Evolutionary conservation across 2,888 invertebrate species (phyloP).

Genomic region (Tetragonula carbonaria): DNA sequence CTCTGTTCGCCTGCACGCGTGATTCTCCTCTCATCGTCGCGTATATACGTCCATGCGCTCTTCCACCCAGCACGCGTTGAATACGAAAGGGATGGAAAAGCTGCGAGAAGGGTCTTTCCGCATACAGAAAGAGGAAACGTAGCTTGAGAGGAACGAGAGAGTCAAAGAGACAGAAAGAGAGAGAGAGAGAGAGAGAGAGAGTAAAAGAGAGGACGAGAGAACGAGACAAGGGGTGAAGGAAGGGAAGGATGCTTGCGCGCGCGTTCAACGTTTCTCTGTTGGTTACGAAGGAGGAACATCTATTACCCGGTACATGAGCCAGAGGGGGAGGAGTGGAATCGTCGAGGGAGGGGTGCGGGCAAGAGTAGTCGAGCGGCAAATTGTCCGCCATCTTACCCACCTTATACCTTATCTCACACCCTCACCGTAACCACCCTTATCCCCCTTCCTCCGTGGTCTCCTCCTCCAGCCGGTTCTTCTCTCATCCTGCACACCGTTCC

Average conservation of each 20-base stretch:
- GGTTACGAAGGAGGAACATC: constrained; percentile 82
- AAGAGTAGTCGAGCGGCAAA: constrained; percentile 84
- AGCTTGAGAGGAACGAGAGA: constrained; percentile 27
- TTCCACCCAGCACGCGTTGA: constrained; percentile 3
- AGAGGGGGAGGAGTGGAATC: constrained; percentile 67
- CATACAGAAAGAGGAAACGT: constrained; percentile 13
- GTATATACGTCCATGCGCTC: constrained; percentile 47
- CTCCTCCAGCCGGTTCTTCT: constrained; percentile 65
- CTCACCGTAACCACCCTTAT: constrained; percentile 72
- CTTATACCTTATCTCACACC: constrained; percentile 83
- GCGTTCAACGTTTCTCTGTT: constrained; percentile 73
- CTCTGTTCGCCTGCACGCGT: constrained; percentile 53
- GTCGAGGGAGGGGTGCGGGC: constrained; percentile 79
- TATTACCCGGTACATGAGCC: constrained; percentile 81
- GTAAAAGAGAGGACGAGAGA: constrained; percentile 28
- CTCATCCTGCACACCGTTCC: constrained; percentile 55
- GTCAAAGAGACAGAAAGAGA: constrained; percentile 18
- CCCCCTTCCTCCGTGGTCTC: constrained; percentile 65
- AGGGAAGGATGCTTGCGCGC: constrained; percentile 63
- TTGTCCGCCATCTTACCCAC: constrained; percentile 84
- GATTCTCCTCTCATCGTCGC: constrained; percentile 68
- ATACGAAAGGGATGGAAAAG: constrained; percentile 12
- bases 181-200: constrained; percentile 24
- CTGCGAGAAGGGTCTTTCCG: constrained; percentile 23
- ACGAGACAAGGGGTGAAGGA: constrained; percentile 21